Evolutionary conservation across 2,113 vertebrate species (phyloP).

Genomic region (Corvus hawaiiensis): DNA sequence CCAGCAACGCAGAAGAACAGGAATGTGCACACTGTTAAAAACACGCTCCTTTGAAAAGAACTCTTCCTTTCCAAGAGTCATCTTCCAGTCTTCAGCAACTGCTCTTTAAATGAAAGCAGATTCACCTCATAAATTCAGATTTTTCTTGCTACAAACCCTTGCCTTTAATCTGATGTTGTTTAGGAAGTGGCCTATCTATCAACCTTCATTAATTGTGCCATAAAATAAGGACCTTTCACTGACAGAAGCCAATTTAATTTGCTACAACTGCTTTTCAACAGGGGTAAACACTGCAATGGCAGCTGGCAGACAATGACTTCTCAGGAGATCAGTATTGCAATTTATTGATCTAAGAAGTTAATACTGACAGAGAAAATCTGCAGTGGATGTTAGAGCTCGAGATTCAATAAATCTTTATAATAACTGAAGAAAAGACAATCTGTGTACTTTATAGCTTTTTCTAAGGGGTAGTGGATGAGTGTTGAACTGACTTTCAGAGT

Average conservation of each 20-base stretch:
- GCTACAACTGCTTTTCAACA: background rate
- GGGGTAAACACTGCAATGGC: background rate
- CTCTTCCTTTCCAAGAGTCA: background rate
- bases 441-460: conserved; percentile 25
- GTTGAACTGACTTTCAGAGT: background rate
- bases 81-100: background rate
- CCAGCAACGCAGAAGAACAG: background rate
- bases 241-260: conserved; percentile 28
- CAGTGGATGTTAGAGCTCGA: conserved; percentile 14
- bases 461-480: background rate
- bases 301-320: background rate
- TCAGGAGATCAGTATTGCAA: conserved; percentile 16
- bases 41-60: background rate
- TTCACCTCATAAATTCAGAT: background rate
- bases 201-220: background rate
- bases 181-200: background rate
- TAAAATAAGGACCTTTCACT: background rate
- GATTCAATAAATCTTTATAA: conserved; percentile 57
- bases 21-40: background rate
- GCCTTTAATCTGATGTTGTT: background rate
- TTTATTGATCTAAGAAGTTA: conserved; percentile 55
- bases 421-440: conserved; percentile 35
- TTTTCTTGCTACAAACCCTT: background rate
- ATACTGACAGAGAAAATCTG: conserved; percentile 37
- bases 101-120: background rate